Evolutionary conservation across 2,888 invertebrate species (phyloP).

Genomic region (Chymomyza fuscimana): DNA sequence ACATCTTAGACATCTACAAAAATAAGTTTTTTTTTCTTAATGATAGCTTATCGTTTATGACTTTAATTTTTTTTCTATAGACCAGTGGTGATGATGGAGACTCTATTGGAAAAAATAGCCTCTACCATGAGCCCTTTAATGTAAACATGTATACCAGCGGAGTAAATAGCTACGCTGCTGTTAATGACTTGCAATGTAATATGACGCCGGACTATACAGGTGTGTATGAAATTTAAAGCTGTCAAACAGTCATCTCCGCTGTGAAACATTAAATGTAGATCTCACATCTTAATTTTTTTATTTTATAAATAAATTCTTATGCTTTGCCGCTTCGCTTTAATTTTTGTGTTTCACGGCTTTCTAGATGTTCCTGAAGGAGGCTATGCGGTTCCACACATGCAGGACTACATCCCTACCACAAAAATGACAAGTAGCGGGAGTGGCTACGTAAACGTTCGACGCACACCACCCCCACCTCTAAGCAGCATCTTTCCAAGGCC

Average conservation of each 20-base stretch:
- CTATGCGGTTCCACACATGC: conserved; percentile 83
- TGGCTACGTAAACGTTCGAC: conserved; percentile 79
- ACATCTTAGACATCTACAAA: no score
- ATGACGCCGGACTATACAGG: conserved; percentile 83
- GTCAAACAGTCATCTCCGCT: conserved; percentile 39
- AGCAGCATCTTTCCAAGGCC: conserved; percentile 83
- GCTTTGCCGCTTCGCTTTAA: conserved; percentile 14
- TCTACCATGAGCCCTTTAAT: conserved; percentile 81
- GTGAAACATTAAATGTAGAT: conserved; percentile 11
- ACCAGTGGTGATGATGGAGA: conserved; percentile 79
- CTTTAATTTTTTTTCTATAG: conserved; percentile 41
- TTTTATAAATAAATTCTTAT: conserved; percentile 56
- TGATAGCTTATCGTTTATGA: not conserved
- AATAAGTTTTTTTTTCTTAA: no score
- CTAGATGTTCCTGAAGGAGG: conserved; percentile 83
- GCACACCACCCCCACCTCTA: conserved; percentile 80
- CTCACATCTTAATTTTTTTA: not conserved
- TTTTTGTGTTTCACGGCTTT: not conserved
- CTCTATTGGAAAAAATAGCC: conserved; percentile 80
- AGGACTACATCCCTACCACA: conserved; percentile 81
- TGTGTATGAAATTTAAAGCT: conserved; percentile 70
- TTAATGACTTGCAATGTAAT: conserved; percentile 80
- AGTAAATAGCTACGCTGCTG: conserved; percentile 80
- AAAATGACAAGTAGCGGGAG: conserved; percentile 73
- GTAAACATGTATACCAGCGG: conserved; percentile 80